Percentiles rank a stretch among this genome's conserved stretches.
Conservation (phyloP, 2,797 vertebrate genomes). For the Ptychadena robeensis region DNA sequence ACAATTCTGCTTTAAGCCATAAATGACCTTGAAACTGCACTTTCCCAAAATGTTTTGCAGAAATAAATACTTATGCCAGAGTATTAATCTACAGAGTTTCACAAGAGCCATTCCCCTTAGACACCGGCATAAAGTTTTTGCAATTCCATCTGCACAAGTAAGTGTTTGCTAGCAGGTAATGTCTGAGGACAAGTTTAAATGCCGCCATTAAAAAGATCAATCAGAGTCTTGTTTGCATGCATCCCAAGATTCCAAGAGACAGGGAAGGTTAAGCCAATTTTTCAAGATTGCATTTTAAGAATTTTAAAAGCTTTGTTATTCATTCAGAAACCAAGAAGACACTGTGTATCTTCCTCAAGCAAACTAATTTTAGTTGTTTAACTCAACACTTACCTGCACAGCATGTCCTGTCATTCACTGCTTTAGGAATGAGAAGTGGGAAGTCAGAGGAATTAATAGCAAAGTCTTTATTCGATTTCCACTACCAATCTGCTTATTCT, state of each 20-base stretch:
- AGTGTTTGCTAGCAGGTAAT: conserved; percentile 61
- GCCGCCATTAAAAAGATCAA: conserved; percentile 76
- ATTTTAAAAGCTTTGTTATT: conserved; percentile 77
- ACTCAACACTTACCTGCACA: conserved; percentile 42
- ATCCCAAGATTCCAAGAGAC: conserved; percentile 60
- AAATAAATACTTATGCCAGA: conserved; percentile 49
- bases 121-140: conserved; percentile 49
- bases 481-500: conserved; percentile 14
- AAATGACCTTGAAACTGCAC: conserved; percentile 52
- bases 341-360: conserved; percentile 52
- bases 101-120: conserved; percentile 35
- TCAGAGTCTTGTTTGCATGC: conserved; percentile 74
- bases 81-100: conserved; percentile 51
- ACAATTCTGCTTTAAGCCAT: conserved; percentile 36
- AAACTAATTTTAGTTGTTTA: conserved; percentile 53
- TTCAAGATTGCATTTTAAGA: conserved; percentile 70
- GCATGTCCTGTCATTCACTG: conserved; percentile 32
- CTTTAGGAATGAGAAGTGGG: conserved; percentile 8
- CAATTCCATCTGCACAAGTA: conserved; percentile 49
- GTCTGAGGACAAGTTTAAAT: conserved; percentile 71
- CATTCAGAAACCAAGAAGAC: conserved; percentile 59
- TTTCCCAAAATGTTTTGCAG: conserved; percentile 37
- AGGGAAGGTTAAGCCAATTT: conserved; percentile 72
- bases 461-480: conserved; percentile 42
- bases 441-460: conserved; percentile 5